These are phyloP conservation scores for Lagopus muta DNA, from an alignment of 2,113 vertebrate species.

Conservation along the genomic window DNA sequence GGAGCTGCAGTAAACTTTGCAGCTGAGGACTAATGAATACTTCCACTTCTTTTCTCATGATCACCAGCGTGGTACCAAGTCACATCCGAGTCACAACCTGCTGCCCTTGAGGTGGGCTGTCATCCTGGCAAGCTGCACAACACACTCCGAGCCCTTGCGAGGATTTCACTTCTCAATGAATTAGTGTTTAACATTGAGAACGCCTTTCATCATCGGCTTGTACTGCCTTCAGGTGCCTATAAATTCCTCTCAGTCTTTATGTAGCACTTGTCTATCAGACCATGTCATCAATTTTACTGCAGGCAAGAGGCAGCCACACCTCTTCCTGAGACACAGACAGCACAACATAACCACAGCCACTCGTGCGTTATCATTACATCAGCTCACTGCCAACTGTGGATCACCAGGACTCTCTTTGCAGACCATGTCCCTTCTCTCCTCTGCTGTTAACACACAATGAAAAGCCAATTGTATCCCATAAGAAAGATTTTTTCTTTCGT, in stretches of 20 bases:
- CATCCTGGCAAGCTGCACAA: slow-evolving; percentile 55
- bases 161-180: slow-evolving; percentile 75
- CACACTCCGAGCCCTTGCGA: slow-evolving; percentile 69
- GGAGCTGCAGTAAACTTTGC: background rate
- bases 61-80: slow-evolving; percentile 63
- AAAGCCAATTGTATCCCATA: background rate
- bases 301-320: slow-evolving; percentile 79
- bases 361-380: slow-evolving; percentile 69
- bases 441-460: background rate
- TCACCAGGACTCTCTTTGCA: slow-evolving; percentile 26
- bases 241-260: slow-evolving; percentile 79
- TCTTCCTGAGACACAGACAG: slow-evolving; percentile 79
- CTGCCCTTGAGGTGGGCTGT: slow-evolving; percentile 69
- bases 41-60: slow-evolving; percentile 23
- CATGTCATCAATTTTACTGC: slow-evolving; percentile 82
- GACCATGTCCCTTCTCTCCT: background rate
- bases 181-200: slow-evolving; percentile 77
- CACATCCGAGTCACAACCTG: slow-evolving; percentile 46
- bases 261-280: slow-evolving; percentile 81
- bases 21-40: slow-evolving; percentile 24
- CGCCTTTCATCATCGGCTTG: slow-evolving; percentile 78
- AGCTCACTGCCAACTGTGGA: slow-evolving; percentile 67
- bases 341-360: slow-evolving; percentile 77
- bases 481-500: background rate
- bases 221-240: slow-evolving; percentile 82